Evolutionary conservation across 2,888 invertebrate genomes (phyloP).

Genomic region (Craniophora ligustri): DNA sequence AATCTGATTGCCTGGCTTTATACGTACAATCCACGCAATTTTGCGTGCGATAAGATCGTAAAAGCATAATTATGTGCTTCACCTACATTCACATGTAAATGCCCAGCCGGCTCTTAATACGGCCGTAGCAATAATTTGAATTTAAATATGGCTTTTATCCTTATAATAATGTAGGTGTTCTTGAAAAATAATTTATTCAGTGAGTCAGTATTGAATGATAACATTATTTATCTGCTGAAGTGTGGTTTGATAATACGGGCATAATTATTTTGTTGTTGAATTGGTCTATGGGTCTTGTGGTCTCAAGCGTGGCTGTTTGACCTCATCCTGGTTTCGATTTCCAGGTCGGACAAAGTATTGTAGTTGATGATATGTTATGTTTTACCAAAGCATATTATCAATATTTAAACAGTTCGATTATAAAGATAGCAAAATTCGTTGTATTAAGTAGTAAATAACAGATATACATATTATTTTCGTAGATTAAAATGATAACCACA

Average conservation of each 20-base stretch:
- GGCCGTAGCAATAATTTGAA: conserved; percentile 24
- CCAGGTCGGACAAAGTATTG: too few relatives aligned
- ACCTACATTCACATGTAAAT: conserved; percentile 23
- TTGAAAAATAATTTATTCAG: conserved; percentile 11
- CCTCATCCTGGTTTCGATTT: too few relatives aligned
- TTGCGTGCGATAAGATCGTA: conserved; percentile 28
- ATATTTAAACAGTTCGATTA: too few relatives aligned
- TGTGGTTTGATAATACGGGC: neutral
- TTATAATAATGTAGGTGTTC: conserved; percentile 1
- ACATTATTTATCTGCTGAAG: neutral
- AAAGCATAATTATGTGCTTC: conserved; percentile 11
- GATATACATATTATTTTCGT: too few relatives aligned
- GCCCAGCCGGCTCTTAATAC: conserved; percentile 2
- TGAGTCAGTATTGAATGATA: neutral
- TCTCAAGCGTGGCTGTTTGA: too few relatives aligned
- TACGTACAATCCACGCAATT: conserved; percentile 29
- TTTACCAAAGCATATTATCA: too few relatives aligned
- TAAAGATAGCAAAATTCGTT: too few relatives aligned
- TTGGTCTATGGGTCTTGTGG: too few relatives aligned
- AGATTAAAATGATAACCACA: too few relatives aligned
- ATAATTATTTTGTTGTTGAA: too few relatives aligned
- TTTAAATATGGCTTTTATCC: conserved; percentile 35
- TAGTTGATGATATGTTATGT: too few relatives aligned
- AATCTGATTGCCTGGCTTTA: conserved; percentile 3
- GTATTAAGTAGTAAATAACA: too few relatives aligned